Conservation (phyloP, 2,888 invertebrate genomes). For the Drosophila gaucha region DNA sequence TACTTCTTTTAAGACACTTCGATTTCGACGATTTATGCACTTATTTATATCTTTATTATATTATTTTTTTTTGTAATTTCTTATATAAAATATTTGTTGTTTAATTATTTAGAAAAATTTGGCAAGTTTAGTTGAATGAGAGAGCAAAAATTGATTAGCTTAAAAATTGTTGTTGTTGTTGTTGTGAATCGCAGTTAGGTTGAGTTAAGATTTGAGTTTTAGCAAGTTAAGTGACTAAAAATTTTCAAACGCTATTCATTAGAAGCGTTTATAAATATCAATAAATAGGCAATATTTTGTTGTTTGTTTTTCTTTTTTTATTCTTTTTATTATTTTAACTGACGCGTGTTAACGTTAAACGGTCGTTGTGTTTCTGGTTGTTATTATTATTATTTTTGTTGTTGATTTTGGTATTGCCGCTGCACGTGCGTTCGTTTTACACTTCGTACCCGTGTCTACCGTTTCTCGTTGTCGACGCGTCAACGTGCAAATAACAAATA, state of each 20-base stretch:
- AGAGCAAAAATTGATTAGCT: constrained; percentile 54
- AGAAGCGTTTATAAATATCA: constrained; percentile 48
- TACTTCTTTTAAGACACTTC: constrained; percentile 75
- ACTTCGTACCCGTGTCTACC: constrained; percentile 59
- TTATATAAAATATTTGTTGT: constrained; percentile 38
- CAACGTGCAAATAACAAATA: constrained; percentile 84
- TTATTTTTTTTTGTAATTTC: constrained; percentile 17
- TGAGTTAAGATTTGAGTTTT: constrained; percentile 44
- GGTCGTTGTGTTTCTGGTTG: constrained; percentile 31
- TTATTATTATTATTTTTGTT: constrained; percentile 4
- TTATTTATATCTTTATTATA: constrained; percentile 39
- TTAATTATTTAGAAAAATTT: constrained; percentile 47
- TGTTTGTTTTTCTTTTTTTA: constrained; percentile 17
- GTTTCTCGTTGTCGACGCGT: constrained; percentile 81
- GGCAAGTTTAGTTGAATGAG: constrained; percentile 63
- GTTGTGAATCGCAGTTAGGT: constrained; percentile 52
- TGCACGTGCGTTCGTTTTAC: constrained; percentile 56
- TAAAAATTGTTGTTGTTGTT: constrained; percentile 33
- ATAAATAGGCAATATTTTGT: constrained; percentile 40
- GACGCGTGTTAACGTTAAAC: constrained; percentile 57
- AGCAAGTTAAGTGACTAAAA: constrained; percentile 40
- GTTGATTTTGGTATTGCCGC: constrained; percentile 40
- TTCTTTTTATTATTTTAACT: constrained; percentile 27
- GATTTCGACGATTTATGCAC: constrained; percentile 71
- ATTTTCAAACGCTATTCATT: constrained; percentile 24